Conservation (phyloP, 2,888 invertebrate species). For the Leptothorax acervorum region DNA sequence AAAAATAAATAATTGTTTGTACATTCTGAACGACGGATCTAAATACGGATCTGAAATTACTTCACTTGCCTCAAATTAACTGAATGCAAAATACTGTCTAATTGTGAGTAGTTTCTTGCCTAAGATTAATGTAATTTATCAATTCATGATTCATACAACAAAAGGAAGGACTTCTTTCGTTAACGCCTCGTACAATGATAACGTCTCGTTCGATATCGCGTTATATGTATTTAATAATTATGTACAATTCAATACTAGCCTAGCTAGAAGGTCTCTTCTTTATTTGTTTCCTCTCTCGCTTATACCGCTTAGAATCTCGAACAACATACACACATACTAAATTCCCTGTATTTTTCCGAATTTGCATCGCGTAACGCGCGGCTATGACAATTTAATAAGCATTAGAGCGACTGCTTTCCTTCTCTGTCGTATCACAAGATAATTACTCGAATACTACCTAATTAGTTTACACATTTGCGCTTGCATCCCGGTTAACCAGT, state of each 20-base stretch:
- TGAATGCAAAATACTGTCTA: neutral
- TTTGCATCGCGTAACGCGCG: constrained; percentile 83
- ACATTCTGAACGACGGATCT: constrained; percentile 13
- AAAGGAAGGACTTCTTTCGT: constrained; percentile 62
- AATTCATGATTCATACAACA: constrained; percentile 12
- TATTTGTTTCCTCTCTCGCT: constrained; percentile 44
- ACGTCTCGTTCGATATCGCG: constrained; percentile 78
- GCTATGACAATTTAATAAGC: constrained; percentile 78
- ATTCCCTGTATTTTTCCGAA: constrained; percentile 86
- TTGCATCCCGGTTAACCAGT: constrained; percentile 61
- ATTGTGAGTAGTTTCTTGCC: neutral
- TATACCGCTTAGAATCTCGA: constrained; percentile 65
- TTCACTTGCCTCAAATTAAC: neutral
- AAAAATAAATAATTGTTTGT: neutral
- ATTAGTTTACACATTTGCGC: constrained; percentile 70
- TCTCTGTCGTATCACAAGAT: constrained; percentile 82
- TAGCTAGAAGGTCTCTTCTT: constrained; percentile 72
- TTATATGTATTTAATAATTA: constrained; percentile 81
- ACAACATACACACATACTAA: constrained; percentile 73
- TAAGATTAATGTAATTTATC: neutral
- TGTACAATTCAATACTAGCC: constrained; percentile 81
- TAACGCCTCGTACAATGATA: constrained; percentile 79
- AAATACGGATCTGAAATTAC: neutral
- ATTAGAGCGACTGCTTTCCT: constrained; percentile 75
- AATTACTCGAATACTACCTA: constrained; percentile 72